Conservation (phyloP, 92 coral and sea anemone genomes). For the Epizoanthus fatuus region DNA sequence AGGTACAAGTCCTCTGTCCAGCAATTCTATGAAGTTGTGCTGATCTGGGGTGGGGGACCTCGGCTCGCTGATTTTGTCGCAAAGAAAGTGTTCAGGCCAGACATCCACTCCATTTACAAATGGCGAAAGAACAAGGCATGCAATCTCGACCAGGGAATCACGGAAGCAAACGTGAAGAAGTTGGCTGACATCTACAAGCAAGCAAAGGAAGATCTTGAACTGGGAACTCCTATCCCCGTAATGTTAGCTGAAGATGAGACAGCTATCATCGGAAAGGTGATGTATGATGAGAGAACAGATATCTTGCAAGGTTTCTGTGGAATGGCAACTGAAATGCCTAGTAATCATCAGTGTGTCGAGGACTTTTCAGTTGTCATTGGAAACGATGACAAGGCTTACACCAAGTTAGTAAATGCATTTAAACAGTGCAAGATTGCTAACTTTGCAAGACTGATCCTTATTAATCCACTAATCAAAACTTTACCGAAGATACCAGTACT, state of each 20-base stretch:
- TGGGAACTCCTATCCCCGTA: conserved; percentile 32
- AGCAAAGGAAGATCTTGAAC: conserved; percentile 22
- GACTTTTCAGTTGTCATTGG: conserved; percentile 48
- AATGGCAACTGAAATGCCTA: conserved; percentile 1
- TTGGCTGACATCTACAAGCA: conserved; percentile 26
- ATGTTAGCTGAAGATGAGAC: conserved; percentile 65
- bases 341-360: conserved; percentile 51
- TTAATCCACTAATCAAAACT: conserved; percentile 51
- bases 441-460: conserved; percentile 42
- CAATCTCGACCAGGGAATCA: neutral
- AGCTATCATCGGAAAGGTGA: conserved; percentile 33
- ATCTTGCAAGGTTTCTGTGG: conserved; percentile 58
- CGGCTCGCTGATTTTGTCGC: conserved; percentile 41
- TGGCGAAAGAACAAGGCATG: conserved; percentile 17
- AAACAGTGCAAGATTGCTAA: conserved; percentile 38
- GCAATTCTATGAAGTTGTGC: too few species aligned
- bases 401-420: conserved; percentile 42
- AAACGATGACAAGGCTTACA: conserved; percentile 52
- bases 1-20: too few species aligned
- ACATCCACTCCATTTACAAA: conserved; percentile 35
- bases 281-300: conserved; percentile 37
- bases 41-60: neutral
- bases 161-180: conserved; percentile 25
- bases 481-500: conserved; percentile 47
- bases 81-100: conserved; percentile 31